Conservation (phyloP, 1,140 invertebrate species). For the Lepidotrigona ventralis region DNA sequence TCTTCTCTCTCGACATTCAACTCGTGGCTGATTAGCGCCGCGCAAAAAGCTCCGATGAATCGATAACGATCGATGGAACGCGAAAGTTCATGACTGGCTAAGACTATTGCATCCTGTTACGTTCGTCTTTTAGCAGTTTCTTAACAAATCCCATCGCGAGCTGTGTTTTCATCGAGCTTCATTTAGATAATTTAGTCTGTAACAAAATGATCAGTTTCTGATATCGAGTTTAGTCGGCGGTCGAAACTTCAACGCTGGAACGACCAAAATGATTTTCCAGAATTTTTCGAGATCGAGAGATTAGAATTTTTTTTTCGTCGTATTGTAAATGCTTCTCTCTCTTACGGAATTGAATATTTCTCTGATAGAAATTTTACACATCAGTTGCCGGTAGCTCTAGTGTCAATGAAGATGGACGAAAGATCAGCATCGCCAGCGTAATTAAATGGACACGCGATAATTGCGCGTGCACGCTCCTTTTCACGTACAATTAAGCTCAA, state of each 20-base stretch:
- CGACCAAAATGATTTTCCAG: no score
- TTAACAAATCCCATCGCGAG: no score
- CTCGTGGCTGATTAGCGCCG: constrained; percentile 60
- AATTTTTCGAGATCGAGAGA: no score
- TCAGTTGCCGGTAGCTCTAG: no score
- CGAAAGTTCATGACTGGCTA: constrained; percentile 29
- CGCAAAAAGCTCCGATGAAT: constrained; percentile 44
- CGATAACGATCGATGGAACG: constrained; percentile 58
- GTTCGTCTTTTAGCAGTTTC: neutral
- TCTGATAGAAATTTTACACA: no score
- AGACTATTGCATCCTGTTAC: constrained; percentile 12
- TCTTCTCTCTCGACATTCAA: constrained; percentile 41
- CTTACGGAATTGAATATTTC: no score
- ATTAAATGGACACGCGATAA: neutral
- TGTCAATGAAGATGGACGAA: neutral
- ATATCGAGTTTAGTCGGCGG: neutral
- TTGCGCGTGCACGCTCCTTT: neutral
- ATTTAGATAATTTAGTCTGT: no score
- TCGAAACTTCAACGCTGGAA: neutral
- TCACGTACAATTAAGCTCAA: constrained; percentile 5
- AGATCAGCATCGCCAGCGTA: no score
- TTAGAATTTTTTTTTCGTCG: no score
- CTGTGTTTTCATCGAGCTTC: no score
- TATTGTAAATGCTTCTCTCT: no score
- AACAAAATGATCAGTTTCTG: no score